phyloP scores from a whole-genome alignment of 2,888 invertebrate genomes.

The Micropterix aruncella region DNA sequence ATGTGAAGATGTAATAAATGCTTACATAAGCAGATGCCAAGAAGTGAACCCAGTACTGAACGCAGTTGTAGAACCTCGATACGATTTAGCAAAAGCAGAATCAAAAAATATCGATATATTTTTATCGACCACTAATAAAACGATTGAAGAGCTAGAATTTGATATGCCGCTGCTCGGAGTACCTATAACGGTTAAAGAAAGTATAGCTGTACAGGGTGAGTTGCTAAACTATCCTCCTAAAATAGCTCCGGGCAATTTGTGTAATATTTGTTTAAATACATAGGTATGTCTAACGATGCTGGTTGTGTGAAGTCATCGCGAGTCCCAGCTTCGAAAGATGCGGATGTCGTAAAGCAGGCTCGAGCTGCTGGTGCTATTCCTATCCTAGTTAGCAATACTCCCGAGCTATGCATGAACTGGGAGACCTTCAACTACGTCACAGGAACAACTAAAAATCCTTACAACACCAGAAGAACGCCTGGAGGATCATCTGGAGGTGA shows the following conservation, averaged over 20 bases:
- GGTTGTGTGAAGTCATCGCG: slow-evolving; percentile 46
- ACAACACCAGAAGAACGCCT: slow-evolving; percentile 63
- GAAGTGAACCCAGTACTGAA: slow-evolving; percentile 69
- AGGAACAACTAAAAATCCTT: slow-evolving; percentile 81
- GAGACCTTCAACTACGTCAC: slow-evolving; percentile 80
- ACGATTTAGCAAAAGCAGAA: slow-evolving; percentile 58
- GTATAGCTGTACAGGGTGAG: slow-evolving; percentile 59
- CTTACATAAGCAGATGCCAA: slow-evolving; percentile 62
- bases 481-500: slow-evolving; percentile 90
- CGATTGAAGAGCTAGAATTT: slow-evolving; percentile 45
- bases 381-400: slow-evolving; percentile 77
- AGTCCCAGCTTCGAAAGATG: slow-evolving; percentile 56
- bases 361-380: slow-evolving; percentile 73
- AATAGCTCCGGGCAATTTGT: background rate
- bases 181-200: slow-evolving; percentile 77
- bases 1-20: slow-evolving; percentile 52
- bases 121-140: slow-evolving; percentile 32
- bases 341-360: slow-evolving; percentile 52
- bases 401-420: slow-evolving; percentile 84
- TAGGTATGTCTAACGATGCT: slow-evolving; percentile 62
- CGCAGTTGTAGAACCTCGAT: slow-evolving; percentile 68
- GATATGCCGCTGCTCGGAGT: slow-evolving; percentile 68
- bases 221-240: slow-evolving; percentile 3
- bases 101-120: slow-evolving; percentile 62
- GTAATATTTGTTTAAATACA: slow-evolving; percentile 4